phyloP scores from a whole-genome alignment of 2,113 vertebrate genomes.

The Aegithalos caudatus region DNA sequence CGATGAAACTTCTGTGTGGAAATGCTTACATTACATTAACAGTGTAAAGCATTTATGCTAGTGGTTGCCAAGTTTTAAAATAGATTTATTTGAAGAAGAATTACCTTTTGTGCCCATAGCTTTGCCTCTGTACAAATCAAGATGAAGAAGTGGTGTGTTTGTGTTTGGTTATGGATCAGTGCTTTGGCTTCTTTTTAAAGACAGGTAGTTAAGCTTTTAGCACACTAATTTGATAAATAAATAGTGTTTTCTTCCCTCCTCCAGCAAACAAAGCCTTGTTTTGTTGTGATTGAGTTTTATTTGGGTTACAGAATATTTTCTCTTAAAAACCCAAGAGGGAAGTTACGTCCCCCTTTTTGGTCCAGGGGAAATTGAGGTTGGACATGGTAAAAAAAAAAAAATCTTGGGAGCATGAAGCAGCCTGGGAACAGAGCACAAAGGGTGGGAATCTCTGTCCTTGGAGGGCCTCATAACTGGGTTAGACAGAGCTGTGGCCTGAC shows the following conservation, averaged over 20 bases:
- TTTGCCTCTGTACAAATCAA: conserved; percentile 31
- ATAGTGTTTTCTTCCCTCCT: neutral
- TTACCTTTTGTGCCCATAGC: conserved; percentile 16
- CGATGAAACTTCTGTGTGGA: neutral
- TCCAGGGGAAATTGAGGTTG: neutral
- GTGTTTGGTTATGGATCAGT: conserved; percentile 5
- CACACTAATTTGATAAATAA: neutral
- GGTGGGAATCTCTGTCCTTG: neutral
- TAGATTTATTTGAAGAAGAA: conserved; percentile 38
- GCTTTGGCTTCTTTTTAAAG: conserved; percentile 33
- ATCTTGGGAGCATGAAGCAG: neutral
- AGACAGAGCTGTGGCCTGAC: neutral
- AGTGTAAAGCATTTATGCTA: neutral
- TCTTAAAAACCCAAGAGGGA: neutral
- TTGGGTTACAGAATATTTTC: neutral
- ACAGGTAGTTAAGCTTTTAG: conserved; percentile 11
- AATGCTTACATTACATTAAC: conserved; percentile 30
- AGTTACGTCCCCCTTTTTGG: neutral
- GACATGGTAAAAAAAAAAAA: neutral
- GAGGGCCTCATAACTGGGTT: neutral
- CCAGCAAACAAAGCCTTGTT: neutral
- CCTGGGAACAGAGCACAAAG: neutral
- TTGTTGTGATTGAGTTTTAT: neutral
- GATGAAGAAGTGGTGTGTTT: conserved; percentile 23
- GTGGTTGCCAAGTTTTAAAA: conserved; percentile 2